Percentiles rank a stretch among this genome's conserved stretches.
Conservation (phyloP, 2,113 vertebrate species). For the Sorex fumeus region DNA sequence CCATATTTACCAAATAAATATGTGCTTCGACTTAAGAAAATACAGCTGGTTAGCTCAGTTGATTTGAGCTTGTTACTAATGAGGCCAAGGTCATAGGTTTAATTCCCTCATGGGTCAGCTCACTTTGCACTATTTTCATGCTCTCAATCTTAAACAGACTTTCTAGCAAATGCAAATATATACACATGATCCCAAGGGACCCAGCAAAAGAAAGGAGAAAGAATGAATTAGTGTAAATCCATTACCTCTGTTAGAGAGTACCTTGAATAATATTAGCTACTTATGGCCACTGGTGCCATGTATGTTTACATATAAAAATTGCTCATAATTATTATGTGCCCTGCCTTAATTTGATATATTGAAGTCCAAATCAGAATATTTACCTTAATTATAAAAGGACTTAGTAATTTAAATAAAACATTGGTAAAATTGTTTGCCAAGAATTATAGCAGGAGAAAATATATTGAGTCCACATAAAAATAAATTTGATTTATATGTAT, state of each 20-base stretch:
- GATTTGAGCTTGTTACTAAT: constrained; percentile 57
- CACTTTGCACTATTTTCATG: constrained; percentile 64
- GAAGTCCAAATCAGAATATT: neutral
- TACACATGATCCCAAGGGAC: constrained; percentile 25
- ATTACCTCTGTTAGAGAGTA: constrained; percentile 21
- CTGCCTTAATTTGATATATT: constrained; percentile 25
- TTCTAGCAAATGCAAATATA: constrained; percentile 61
- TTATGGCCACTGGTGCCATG: constrained; percentile 5
- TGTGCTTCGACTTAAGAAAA: constrained; percentile 66
- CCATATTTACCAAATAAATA: constrained; percentile 73
- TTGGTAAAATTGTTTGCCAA: constrained; percentile 57
- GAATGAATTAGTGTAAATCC: constrained; percentile 39
- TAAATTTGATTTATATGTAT: constrained; percentile 27
- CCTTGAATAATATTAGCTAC: constrained; percentile 39
- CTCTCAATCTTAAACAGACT: constrained; percentile 70
- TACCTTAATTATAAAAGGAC: constrained; percentile 22
- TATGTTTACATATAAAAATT: constrained; percentile 49
- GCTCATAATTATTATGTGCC: neutral
- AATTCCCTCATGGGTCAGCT: constrained; percentile 31
- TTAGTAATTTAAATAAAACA: constrained; percentile 32
- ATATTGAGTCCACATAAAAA: neutral
- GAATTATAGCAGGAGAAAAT: constrained; percentile 9
- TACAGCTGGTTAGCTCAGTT: constrained; percentile 61
- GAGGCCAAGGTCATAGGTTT: constrained; percentile 72
- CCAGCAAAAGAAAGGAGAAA: constrained; percentile 36